Base-by-base conservation (phyloP, 2,113 vertebrate genomes). In the Seriola aureovittata region DNA sequence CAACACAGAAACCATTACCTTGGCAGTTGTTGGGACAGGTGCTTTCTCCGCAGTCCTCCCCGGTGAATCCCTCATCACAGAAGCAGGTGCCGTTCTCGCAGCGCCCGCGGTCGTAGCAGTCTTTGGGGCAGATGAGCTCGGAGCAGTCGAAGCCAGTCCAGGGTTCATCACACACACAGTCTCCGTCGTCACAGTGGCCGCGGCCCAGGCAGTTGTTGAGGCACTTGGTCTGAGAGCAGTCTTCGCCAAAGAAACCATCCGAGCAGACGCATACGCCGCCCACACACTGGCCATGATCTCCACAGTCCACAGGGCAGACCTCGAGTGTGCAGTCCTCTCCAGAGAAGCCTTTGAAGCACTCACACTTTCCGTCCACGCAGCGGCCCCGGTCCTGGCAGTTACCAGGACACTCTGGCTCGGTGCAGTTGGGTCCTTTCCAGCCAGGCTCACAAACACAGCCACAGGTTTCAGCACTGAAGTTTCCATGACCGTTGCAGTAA, bases 401-500 rank as follows among this genome's bases (percentile, higher is more conserved):
- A 0, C 85, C 57, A 0, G 96, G 97, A 81, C 98, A 99, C 44
- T 92, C 79, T 1, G 92, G 55, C 81, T 96, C 92, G n/a, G 96
- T 88, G 92, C 98, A 99, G 94, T 97, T 97, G 34, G 95, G 88
- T 0, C 97, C 96, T 0, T 80, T 91, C 94, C 97, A 98, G 73
- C 97, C 96, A 1, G 95, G 84, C 0, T 93, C 88, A 21, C 98
- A 99, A 13, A 95, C 1, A 7, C 98, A 99, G 48, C 93, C 93
- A 8, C 97, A 95, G 50, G 69, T 92, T 21, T 94, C 95, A 9
- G 63, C 2, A 29, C 97, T 99, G 95, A 96, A 99, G 93, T 99
- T 99, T 14, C 98, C 98, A 0, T 80, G 96, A 11, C 97, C 97
- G 0, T 88, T 96, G 93, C 98, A 99, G 71, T 95, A 98, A 0